Conservation (phyloP, 2,113 vertebrate species). For the Callaeas wilsoni region DNA sequence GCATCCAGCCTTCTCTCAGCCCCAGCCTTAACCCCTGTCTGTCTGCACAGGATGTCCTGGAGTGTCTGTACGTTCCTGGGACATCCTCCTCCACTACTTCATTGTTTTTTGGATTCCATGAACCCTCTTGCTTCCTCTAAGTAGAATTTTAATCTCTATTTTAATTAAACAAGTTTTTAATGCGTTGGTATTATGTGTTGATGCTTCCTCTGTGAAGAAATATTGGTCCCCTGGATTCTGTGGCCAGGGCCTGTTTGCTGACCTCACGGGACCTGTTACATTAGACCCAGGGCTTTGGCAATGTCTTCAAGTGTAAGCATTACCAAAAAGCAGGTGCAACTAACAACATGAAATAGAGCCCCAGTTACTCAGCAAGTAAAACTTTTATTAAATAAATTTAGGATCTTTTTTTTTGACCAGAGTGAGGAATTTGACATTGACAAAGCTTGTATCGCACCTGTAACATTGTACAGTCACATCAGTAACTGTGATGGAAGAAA, state of each 20-base stretch:
- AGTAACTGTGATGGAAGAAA: conserved; percentile 39
- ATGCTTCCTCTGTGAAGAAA: neutral
- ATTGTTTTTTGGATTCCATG: neutral
- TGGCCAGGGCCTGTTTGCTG: neutral
- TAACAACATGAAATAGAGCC: neutral
- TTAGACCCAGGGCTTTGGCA: neutral
- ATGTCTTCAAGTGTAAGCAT: neutral
- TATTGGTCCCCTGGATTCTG: neutral
- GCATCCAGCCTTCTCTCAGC: neutral
- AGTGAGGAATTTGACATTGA: conserved; percentile 63
- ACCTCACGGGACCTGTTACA: neutral
- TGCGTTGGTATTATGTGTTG: neutral
- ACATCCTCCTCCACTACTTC: neutral
- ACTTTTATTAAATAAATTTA: conserved; percentile 80
- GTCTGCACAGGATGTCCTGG: neutral
- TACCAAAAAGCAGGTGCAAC: neutral
- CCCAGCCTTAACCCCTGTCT: neutral
- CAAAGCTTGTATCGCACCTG: conserved; percentile 20
- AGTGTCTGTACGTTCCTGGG: neutral
- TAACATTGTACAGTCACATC: conserved; percentile 24
- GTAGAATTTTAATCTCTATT: neutral
- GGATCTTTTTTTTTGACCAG: conserved; percentile 61
- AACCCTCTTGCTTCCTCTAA: neutral
- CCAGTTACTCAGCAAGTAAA: conserved; percentile 68
- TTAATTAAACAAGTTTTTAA: neutral